Base-by-base conservation (phyloP, 2,113 vertebrate genomes). In the Apodemus sylvaticus region DNA sequence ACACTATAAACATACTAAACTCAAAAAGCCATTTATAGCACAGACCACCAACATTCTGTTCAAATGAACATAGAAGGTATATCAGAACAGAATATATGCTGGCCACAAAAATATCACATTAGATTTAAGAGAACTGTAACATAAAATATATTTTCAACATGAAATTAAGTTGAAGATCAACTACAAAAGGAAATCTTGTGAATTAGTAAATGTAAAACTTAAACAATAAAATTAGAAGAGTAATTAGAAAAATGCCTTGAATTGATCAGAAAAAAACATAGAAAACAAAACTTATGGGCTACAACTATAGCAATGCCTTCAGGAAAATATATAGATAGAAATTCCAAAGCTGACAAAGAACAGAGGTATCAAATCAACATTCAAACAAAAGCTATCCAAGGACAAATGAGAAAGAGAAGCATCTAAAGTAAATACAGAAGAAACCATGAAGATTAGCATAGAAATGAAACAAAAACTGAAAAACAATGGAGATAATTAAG, bases 81-180 rank as follows among this genome's bases (percentile, higher is more conserved):
- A 55, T 51, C 8, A 78, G 34, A 68, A 97, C 42, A 78, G 36
- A 91, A 74, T 31, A 78, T 73, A 94, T 31, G 24, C 85, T 64
- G 68, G 3, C 64, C 36, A 78, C 48, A 86, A 58, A 73, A 95
- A 95, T 89, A 24, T 42, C 64, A 86, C 48, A 92, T 24, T 60
- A 93, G 48, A 89, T 20, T 73, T 66, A 94, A 90, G 14, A 89
- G 66, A 74, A 71, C 39, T 92, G n/a, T 90, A 82, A 81, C 36
- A 95, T 8, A 70, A 20, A 68, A 70, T 77, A n/a, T 73, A 58
- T 14, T 31, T 24, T 36, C 26, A 5, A 89, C 24, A 58, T 60
- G 36, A 29, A 62, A 93, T 78, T 94, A 93, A 88, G 60, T 73
- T 91, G 51, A 85, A 96, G 94, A 89, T 71, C 26, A 91, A 85